Conservation (phyloP, 2,888 invertebrate species). For the Marasmarcha lunaedactyla region DNA sequence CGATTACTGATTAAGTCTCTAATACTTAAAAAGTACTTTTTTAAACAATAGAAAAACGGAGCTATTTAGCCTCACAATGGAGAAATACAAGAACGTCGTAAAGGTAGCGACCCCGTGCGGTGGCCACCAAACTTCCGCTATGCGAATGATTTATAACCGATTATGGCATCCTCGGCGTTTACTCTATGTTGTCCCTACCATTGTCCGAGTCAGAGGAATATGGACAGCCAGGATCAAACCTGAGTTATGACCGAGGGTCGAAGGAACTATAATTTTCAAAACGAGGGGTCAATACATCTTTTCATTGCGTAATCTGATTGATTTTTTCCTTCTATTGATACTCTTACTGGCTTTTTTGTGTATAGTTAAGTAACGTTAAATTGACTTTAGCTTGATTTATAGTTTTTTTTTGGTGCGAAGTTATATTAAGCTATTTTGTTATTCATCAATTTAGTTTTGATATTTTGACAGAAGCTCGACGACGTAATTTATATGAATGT, state of each 20-base stretch:
- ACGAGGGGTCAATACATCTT: constrained; percentile 34
- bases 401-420: too few species aligned
- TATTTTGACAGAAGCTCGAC: too few species aligned
- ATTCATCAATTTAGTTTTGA: too few species aligned
- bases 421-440: too few species aligned
- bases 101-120: constrained; percentile 20
- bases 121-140: constrained; percentile 59
- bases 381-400: neutral
- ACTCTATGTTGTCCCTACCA: constrained; percentile 46
- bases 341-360: constrained; percentile 3
- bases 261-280: constrained; percentile 42
- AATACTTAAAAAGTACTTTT: too few species aligned
- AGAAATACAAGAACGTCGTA: too few species aligned
- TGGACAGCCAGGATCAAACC: constrained; percentile 49
- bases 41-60: too few species aligned
- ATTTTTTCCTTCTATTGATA: constrained; percentile 18
- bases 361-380: constrained; percentile 1
- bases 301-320: constrained; percentile 37
- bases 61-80: too few species aligned
- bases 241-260: constrained; percentile 51
- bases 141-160: constrained; percentile 62
- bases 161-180: constrained; percentile 55
- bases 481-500: too few species aligned
- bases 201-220: constrained; percentile 53
- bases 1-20: too few species aligned